Evolutionary conservation across 2,113 vertebrate species (phyloP).

Genomic region (Pollimyrus isidori): DNA sequence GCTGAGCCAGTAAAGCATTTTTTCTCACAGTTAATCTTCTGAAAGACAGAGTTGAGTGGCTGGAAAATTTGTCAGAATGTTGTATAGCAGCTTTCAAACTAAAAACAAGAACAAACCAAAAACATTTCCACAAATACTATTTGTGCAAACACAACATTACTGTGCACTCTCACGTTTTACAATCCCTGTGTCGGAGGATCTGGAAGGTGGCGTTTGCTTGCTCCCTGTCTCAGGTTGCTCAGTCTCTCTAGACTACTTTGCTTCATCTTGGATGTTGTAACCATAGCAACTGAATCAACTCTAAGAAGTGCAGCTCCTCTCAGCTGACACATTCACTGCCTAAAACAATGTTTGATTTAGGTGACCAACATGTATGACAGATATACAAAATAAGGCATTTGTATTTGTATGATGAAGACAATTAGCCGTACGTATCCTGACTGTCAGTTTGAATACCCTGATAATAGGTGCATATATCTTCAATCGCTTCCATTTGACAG

Average conservation of each 20-base stretch:
- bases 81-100: background rate
- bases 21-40: background rate
- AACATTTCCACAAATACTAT: background rate
- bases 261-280: background rate
- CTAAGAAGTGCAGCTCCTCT: background rate
- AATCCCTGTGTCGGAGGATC: background rate
- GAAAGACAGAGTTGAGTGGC: background rate
- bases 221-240: background rate
- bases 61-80: background rate
- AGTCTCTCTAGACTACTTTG: background rate
- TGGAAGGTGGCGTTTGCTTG: background rate
- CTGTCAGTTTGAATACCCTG: background rate
- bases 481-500: background rate
- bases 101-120: background rate
- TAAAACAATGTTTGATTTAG: background rate
- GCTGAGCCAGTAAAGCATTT: background rate
- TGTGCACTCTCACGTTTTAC: background rate
- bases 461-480: background rate
- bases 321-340: background rate
- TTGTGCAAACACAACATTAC: background rate
- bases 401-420: background rate
- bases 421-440: background rate
- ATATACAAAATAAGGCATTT: background rate
- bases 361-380: background rate
- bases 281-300: slow-evolving; percentile 5